phyloP scores from a whole-genome alignment of 2,113 vertebrate species.

The Dascyllus trimaculatus region DNA sequence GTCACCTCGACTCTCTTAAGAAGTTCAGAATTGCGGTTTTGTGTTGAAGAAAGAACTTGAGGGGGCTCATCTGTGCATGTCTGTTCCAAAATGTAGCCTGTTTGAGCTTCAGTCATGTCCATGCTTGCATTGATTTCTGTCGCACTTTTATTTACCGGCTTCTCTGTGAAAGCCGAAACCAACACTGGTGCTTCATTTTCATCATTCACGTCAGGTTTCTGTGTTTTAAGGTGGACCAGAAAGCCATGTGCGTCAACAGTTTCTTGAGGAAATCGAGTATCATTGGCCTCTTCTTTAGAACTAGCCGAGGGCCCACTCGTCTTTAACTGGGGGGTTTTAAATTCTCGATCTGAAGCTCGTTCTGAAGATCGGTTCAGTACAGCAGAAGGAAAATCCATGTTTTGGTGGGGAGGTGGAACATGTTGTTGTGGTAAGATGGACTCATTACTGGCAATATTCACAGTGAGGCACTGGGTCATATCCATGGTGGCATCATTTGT shows the following conservation, averaged over 20 bases:
- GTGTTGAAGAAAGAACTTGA: not conserved
- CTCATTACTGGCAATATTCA: constrained; percentile 20
- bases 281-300: constrained; percentile 12
- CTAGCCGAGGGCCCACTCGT: not conserved
- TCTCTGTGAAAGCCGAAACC: constrained; percentile 14
- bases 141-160: constrained; percentile 7
- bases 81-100: constrained; percentile 17
- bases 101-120: constrained; percentile 45
- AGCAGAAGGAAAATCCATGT: not conserved
- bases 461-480: constrained; percentile 35
- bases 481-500: constrained; percentile 34
- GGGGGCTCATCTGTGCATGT: constrained; percentile 5
- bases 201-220: not conserved
- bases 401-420: not conserved
- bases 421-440: constrained; percentile 18
- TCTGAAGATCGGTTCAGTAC: constrained; percentile 51
- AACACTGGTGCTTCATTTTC: constrained; percentile 3
- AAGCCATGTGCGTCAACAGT: not conserved
- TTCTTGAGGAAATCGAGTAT: constrained; percentile 2
- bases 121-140: constrained; percentile 22
- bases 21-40: constrained; percentile 11
- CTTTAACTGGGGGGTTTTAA: constrained; percentile 51
- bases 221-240: not conserved
- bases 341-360: constrained; percentile 59
- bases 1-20: not conserved